Evolutionary conservation across 2,888 invertebrate species (phyloP).

Genomic region (Aethes cnicana): DNA sequence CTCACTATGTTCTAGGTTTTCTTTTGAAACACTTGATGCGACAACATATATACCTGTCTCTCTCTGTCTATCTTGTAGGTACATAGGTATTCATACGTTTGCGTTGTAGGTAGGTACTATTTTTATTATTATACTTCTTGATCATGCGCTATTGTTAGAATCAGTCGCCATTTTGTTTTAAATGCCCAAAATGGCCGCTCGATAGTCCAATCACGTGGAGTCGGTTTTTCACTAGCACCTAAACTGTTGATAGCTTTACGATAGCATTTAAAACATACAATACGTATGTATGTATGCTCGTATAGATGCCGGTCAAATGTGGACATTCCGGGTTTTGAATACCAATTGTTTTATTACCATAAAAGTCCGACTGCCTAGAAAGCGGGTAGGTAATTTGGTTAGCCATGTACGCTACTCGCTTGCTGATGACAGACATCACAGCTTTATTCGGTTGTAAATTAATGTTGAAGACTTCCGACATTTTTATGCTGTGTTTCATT

Average conservation of each 20-base stretch:
- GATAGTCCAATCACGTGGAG: conserved; percentile 70
- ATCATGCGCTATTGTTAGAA: too few species aligned
- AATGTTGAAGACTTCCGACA: conserved; percentile 70
- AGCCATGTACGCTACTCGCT: conserved; percentile 67
- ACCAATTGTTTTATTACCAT: conserved; percentile 78
- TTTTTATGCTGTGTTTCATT: conserved; percentile 18
- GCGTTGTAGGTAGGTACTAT: too few species aligned
- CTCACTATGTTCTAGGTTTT: too few species aligned
- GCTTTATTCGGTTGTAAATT: conserved; percentile 62
- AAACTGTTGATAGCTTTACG: conserved; percentile 78
- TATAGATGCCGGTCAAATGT: conserved; percentile 80
- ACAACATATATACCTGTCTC: too few species aligned
- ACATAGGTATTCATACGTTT: too few species aligned
- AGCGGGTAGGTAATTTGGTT: conserved; percentile 82
- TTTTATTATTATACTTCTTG: too few species aligned
- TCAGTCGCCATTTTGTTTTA: conserved; percentile 1
- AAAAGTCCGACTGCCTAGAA: conserved; percentile 81
- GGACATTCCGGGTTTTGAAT: conserved; percentile 72
- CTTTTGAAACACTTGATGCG: too few species aligned
- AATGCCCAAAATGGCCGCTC: conserved; percentile 44
- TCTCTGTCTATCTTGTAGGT: too few species aligned
- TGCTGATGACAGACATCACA: conserved; percentile 64
- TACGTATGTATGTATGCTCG: conserved; percentile 59
- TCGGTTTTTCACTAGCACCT: conserved; percentile 69
- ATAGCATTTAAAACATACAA: conserved; percentile 80